phyloP scores from a whole-genome alignment of 2,888 invertebrate species.

The Magallana nippona region DNA sequence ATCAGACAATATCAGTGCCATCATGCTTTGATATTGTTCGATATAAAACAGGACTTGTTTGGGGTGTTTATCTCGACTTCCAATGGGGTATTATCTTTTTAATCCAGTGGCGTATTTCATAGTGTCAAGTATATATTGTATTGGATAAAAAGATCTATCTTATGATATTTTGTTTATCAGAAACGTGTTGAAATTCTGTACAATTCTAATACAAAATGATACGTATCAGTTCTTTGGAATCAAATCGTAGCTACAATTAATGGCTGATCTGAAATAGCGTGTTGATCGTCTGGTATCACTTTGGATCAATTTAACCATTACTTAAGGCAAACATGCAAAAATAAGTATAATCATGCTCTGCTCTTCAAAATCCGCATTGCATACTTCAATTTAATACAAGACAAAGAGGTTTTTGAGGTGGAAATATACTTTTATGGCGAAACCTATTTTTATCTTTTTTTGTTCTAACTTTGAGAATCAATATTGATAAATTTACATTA shows the following conservation, averaged over 20 bases:
- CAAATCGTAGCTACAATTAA: not conserved
- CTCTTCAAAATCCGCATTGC: too few relatives aligned
- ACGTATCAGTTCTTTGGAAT: not conserved
- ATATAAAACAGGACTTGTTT: slow-evolving; percentile 15
- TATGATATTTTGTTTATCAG: slow-evolving; percentile 18
- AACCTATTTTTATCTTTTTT: too few relatives aligned
- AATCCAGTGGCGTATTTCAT: slow-evolving; percentile 30
- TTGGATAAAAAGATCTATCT: slow-evolving; percentile 21
- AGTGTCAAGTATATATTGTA: slow-evolving; percentile 29
- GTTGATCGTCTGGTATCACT: not conserved
- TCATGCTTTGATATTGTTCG: slow-evolving; percentile 18
- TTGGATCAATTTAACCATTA: too few relatives aligned
- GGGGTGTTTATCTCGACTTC: not conserved
- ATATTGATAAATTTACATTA: too few relatives aligned
- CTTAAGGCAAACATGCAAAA: too few relatives aligned
- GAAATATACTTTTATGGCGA: too few relatives aligned
- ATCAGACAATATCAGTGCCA: slow-evolving; percentile 14
- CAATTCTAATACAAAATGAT: slow-evolving; percentile 33
- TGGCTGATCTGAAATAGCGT: not conserved
- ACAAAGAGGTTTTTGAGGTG: too few relatives aligned
- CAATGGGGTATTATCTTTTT: slow-evolving; percentile 7
- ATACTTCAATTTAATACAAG: too few relatives aligned
- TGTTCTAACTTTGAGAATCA: too few relatives aligned
- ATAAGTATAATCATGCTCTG: too few relatives aligned
- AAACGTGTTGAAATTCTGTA: slow-evolving; percentile 27